Evolutionary conservation across 2,113 vertebrate species (phyloP), one percentile per base, ranked within the genome.

Genomic region (Tupaia chinensis): DNA sequence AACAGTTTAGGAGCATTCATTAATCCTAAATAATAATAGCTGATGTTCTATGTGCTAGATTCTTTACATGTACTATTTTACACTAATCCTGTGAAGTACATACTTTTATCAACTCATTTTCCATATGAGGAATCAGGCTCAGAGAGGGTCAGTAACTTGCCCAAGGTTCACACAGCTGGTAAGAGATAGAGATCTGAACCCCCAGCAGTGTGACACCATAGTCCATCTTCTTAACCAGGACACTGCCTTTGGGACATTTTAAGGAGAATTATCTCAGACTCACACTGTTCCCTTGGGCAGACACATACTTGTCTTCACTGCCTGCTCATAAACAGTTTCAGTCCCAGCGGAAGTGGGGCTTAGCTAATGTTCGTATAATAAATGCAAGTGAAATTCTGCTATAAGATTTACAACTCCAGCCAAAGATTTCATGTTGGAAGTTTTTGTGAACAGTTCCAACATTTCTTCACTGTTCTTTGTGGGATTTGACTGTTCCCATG

Each of bases 61-160:
- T 3, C 44, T 91, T 78, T 54, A 5, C 11, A 0, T 72, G 5
- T 73, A 4, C 34, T 44, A 44, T 44, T 44, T 88, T 19, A 78
- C 29, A 66, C 3, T 88, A 78, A 69, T 7, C 17, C 7, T 56
- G 22, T 79, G 53, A 94, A 25, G 27, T 74, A 23, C 10, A 53
- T 79, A 0, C 58, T 82, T 83, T 82, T 58, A 56, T 93, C 60
- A 44, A 25, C 3, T 83, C 34, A 19, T 84, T 90, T 96, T 93
- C 69, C 23, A 88, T 29, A 58, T 32, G 32, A 96, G 72, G 72
- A 95, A 9, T 78, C 25, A 87, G 91, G 53, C 66, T 85, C 72
- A 72, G 61, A 84, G 25, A 72, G 32, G 32, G 2, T 56, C 32
- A 81, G 73, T 87, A 69, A 53, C 19, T 79, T 74, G 79, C 14